A percentile compares a stretch with the other conserved stretches of the same genome.
Conservation (phyloP, 2,113 vertebrate species). For the Dendropsophus ebraccatus region DNA sequence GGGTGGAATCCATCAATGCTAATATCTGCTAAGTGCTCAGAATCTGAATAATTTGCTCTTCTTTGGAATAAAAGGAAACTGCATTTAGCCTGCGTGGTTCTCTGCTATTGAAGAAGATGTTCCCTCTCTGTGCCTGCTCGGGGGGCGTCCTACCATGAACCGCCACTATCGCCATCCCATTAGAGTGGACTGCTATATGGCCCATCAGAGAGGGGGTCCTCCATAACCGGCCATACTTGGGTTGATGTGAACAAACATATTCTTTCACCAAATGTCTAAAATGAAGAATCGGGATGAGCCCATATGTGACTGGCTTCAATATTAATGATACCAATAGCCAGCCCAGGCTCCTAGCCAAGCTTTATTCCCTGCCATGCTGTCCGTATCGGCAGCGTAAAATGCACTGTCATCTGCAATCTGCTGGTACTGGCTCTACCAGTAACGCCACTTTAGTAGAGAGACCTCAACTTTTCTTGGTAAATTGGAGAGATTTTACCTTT, state of each 20-base stretch:
- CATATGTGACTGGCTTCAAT: constrained; percentile 19
- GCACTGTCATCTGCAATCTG: not conserved
- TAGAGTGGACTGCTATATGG: not conserved
- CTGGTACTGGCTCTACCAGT: not conserved
- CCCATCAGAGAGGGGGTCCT: not conserved
- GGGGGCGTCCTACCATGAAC: too few species aligned
- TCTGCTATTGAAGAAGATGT: not conserved
- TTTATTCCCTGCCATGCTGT: not conserved
- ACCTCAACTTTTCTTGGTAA: too few species aligned
- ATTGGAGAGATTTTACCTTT: too few species aligned
- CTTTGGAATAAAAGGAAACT: not conserved
- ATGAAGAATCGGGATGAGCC: not conserved
- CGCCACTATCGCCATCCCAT: not conserved
- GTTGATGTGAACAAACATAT: not conserved
- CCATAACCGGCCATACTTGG: not conserved
- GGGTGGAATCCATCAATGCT: constrained; percentile 47
- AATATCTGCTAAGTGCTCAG: constrained; percentile 5
- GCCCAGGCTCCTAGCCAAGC: not conserved
- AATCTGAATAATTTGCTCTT: constrained; percentile 27
- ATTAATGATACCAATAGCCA: not conserved
- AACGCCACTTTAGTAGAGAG: not conserved
- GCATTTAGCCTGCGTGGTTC: not conserved
- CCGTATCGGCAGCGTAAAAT: not conserved
- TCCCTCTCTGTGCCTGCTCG: too few species aligned
- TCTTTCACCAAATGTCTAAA: constrained; percentile 4